Evolutionary conservation across 2,888 invertebrate species (phyloP).

Genomic region (Eupithecia tripunctaria): DNA sequence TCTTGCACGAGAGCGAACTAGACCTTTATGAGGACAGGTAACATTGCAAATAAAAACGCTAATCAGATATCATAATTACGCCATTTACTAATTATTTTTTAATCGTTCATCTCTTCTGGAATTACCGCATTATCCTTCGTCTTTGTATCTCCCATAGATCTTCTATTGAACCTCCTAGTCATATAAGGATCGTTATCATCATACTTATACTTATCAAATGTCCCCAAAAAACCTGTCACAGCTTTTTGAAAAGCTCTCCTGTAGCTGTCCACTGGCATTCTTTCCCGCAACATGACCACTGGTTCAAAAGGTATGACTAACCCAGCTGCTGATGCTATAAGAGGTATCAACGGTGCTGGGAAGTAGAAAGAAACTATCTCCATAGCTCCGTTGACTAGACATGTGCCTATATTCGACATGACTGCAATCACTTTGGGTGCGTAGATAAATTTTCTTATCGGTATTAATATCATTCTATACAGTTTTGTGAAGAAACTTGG

Average conservation of each 20-base stretch:
- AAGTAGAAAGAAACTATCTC: constrained; percentile 70
- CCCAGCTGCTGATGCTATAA: constrained; percentile 74
- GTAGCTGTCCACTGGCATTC: constrained; percentile 75
- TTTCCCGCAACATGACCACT: constrained; percentile 67
- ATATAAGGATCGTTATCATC: constrained; percentile 72
- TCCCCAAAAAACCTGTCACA: constrained; percentile 66
- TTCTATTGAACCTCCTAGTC: constrained; percentile 71
- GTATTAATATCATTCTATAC: constrained; percentile 52
- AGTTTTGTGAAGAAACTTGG: constrained; percentile 46
- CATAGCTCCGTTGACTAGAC: constrained; percentile 75
- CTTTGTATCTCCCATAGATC: constrained; percentile 41
- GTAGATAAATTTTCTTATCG: constrained; percentile 54
- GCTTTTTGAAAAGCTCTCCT: constrained; percentile 73
- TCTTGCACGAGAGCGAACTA: background rate
- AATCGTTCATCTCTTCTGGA: background rate
- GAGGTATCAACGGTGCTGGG: constrained; percentile 73
- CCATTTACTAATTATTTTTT: background rate
- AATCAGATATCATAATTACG: background rate
- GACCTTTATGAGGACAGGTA: background rate
- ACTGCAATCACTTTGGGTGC: constrained; percentile 66
- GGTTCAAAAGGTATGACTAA: constrained; percentile 77
- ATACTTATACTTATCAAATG: constrained; percentile 69
- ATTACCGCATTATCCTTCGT: background rate
- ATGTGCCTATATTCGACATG: constrained; percentile 69
- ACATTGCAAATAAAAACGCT: background rate